Percentiles rank a stretch among this genome's conserved stretches.
These are phyloP conservation scores for Anastatus disparis DNA, from an alignment of 1,140 invertebrate genomes.

Conservation along the genomic window DNA sequence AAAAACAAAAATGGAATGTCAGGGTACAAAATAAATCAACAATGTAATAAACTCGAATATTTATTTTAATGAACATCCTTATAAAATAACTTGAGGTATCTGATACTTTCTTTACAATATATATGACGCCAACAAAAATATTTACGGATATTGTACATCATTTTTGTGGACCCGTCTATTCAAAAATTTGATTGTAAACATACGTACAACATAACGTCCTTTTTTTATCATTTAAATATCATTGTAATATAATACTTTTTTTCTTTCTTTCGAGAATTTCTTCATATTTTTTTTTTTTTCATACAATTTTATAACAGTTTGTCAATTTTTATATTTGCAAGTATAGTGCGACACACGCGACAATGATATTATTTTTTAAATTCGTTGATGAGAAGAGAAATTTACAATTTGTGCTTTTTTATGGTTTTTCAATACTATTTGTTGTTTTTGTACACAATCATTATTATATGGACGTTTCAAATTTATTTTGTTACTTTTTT, in stretches of 20 bases:
- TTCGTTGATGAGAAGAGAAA: constrained; percentile 43
- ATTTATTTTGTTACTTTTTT: too few relatives aligned
- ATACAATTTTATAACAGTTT: neutral
- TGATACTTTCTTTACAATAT: constrained; percentile 53
- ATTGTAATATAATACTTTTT: neutral
- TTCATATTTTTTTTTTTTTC: too few relatives aligned
- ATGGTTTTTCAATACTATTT: too few relatives aligned
- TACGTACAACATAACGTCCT: neutral
- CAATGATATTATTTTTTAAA: constrained; percentile 39
- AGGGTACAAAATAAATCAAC: constrained; percentile 6
- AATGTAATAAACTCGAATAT: constrained; percentile 48
- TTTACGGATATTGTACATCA: constrained; percentile 46
- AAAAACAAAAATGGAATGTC: neutral
- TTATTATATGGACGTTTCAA: too few relatives aligned
- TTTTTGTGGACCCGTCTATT: constrained; percentile 42
- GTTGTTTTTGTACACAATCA: too few relatives aligned
- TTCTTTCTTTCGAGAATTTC: too few relatives aligned
- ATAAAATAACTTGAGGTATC: constrained; percentile 56
- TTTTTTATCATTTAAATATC: constrained; percentile 11
- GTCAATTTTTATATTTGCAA: constrained; percentile 5
- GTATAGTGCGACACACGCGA: constrained; percentile 24
- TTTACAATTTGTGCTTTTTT: neutral
- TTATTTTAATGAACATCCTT: constrained; percentile 53
- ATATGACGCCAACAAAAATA: constrained; percentile 57
- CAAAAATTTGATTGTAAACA: constrained; percentile 37